Base-by-base conservation (phyloP, 2,113 vertebrate species). In the Struthidea cinerea region DNA sequence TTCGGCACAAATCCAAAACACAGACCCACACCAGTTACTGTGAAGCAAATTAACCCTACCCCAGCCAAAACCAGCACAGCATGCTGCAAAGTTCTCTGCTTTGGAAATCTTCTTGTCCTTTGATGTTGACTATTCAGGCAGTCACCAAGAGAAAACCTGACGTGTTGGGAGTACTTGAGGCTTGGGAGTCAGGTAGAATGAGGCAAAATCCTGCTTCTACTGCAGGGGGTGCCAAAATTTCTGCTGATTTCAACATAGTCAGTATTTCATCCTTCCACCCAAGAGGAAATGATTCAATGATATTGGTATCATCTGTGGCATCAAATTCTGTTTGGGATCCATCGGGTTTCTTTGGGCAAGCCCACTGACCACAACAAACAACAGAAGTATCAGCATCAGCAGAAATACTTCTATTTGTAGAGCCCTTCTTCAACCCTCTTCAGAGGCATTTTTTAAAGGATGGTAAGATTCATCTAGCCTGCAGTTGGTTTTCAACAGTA, bases 151-250 rank as follows among this genome's bases (percentile, higher is more conserved):
- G 33, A 80, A 87, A 80, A 13, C 21, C 21, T 82, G 49, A 9
- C 39, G 6, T 27, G 3, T 22, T 0, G 0, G 32, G 17, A 27
- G 4, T 46, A n/a, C 32, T 44, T 50, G 35, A 70, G 33, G 49
- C 49, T n/a, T 76, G 35, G 41, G 28, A 53, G 8, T 69, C 60
- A 53, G n/a, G 15, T 23, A 56, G 47, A 55, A 46, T 0, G 3
- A 77, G 13, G 20, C 35, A 14, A 94, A 30, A 73, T 61, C n/a
- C 61, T 70, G 3, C 21, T 73, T 92, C 57, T 24, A 0, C 42
- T 67, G 18, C 39, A 50, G 28, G 5, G 1, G 1, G 1, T 61
- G 32, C 9, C 44, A 64, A 68, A 44, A 57, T 47, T 56, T 35
- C 26, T 78, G 13, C 41, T 73, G 37, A 73, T 85, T 87, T 76